A percentile compares a stretch with the other conserved stretches of the same genome.
Evolutionary conservation across 2,797 vertebrate genomes (phyloP).

Genomic region (Ptychadena robeensis): DNA sequence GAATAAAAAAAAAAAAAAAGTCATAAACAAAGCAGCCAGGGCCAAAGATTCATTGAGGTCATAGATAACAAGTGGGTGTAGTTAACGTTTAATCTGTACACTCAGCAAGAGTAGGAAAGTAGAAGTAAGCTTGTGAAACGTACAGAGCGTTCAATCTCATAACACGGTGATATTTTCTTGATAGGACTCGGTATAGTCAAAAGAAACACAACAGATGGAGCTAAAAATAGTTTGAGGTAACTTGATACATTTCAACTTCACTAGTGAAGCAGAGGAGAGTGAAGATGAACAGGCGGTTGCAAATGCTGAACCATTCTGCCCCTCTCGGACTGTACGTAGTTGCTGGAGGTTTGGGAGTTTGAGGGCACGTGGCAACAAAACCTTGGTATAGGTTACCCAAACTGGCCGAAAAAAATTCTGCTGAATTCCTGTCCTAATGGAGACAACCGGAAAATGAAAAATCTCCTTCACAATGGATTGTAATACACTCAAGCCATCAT

Average conservation of each 20-base stretch:
- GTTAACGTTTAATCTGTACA: conserved; percentile 41
- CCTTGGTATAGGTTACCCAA: too few species aligned
- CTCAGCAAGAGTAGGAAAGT: conserved; percentile 2
- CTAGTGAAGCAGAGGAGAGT: conserved; percentile 1
- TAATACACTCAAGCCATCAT: too few species aligned
- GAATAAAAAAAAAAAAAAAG: conserved; percentile 10
- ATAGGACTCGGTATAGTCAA: conserved; percentile 35
- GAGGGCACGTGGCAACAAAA: too few species aligned
- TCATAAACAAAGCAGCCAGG: conserved; percentile 10
- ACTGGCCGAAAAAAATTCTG: too few species aligned
- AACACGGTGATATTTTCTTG: conserved; percentile 53
- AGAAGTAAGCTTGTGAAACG: conserved; percentile 35
- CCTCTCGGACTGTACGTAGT: too few species aligned
- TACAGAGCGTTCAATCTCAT: conserved; percentile 62
- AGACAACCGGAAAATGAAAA: too few species aligned
- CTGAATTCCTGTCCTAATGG: too few species aligned
- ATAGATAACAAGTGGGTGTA: conserved; percentile 48
- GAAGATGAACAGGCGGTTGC: neutral
- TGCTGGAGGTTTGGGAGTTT: too few species aligned
- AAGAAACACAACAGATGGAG: conserved; percentile 40
- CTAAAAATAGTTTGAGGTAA: conserved; percentile 50
- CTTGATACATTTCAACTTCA: conserved; percentile 35
- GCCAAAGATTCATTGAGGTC: neutral
- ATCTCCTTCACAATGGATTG: too few species aligned
- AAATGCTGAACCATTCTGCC: neutral